A percentile compares a stretch with the other conserved stretches of the same genome.
Conservation (phyloP, 2,888 invertebrate species). For the Magallana nippona region DNA sequence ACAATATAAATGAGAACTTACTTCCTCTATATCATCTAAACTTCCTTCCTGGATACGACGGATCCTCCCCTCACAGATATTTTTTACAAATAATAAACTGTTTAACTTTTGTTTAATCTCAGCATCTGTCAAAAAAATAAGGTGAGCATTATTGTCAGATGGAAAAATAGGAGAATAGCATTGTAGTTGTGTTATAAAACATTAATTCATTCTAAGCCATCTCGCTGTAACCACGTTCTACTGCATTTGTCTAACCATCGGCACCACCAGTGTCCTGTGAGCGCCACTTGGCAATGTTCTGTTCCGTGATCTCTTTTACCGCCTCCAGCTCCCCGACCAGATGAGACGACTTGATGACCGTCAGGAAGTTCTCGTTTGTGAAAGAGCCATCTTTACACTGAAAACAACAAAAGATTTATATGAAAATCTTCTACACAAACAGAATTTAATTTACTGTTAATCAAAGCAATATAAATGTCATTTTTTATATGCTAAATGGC, state of each 20-base stretch:
- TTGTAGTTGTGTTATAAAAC: background rate
- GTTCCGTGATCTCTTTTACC: conserved; percentile 88
- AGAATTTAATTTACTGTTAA: too few relatives aligned
- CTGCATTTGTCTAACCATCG: conserved; percentile 81
- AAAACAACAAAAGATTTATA: conserved; percentile 60
- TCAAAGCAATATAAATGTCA: too few relatives aligned
- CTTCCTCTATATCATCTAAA: too few relatives aligned
- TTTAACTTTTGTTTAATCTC: conserved; percentile 92
- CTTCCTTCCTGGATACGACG: too few relatives aligned
- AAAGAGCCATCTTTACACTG: conserved; percentile 90
- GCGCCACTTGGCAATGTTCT: conserved; percentile 87
- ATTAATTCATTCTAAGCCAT: too few relatives aligned
- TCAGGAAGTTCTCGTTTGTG: conserved; percentile 91
- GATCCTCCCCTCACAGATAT: conserved; percentile 80
- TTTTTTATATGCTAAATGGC: too few relatives aligned
- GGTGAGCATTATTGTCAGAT: background rate
- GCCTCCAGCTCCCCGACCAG: conserved; percentile 91
- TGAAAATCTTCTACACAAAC: too few relatives aligned
- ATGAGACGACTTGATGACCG: conserved; percentile 89
- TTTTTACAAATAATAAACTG: conserved; percentile 89
- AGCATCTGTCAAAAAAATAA: conserved; percentile 82
- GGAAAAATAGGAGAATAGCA: background rate
- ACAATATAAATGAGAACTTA: too few relatives aligned
- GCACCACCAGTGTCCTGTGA: conserved; percentile 93
- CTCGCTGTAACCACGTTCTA: too few relatives aligned